Evolutionary conservation across 1,140 invertebrate genomes (phyloP), one percentile per base, ranked within the genome.

Genomic region (Atta texana): DNA sequence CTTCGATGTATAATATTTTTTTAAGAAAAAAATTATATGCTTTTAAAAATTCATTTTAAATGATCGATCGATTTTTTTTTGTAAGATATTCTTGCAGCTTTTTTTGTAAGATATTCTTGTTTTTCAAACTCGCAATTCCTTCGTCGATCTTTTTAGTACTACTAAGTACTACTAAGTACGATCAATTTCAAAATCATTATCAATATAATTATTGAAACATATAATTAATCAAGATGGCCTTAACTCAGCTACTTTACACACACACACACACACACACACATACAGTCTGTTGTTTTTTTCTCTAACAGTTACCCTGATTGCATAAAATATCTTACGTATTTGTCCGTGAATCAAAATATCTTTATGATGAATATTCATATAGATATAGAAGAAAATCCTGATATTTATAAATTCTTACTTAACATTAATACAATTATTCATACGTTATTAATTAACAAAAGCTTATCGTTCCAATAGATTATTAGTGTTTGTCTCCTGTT

Each of bases 211-310:
- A 82, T n/a, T 31, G 34, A 59, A 69, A 57, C 12, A 24, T 55
- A 28, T 71, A 82, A 72, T 59, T 82, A 71, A 72, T 82, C 10
- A 18, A 49, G 5, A 44, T 0, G 53, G 18, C 64, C 24, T 82
- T 71, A 16, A 49, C 3, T 72, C 16, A 61, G 18, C 0, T 31
- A 28, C 3, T 82, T 24, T 31, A 14, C 16, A 6, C 5, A 31
- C 31, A 31, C 3, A 31, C 31, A 31, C 31, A 31, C 28, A 28
- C 1, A 28, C 28, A 28, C 28, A 28, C 1, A 28, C 2, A 28
- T 1, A 28, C 28, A 81, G 16, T 0, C 12, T 57, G 18, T 59
- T 10, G 44, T 59, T 44, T 34, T 34, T 44, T 64, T 14, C 61
- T 14, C 14, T 16, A 31, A 68, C 44, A 21, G 39, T 44, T 81